Conservation (phyloP, 2,113 vertebrate genomes). For the Thalassarche chlororhynchos region DNA sequence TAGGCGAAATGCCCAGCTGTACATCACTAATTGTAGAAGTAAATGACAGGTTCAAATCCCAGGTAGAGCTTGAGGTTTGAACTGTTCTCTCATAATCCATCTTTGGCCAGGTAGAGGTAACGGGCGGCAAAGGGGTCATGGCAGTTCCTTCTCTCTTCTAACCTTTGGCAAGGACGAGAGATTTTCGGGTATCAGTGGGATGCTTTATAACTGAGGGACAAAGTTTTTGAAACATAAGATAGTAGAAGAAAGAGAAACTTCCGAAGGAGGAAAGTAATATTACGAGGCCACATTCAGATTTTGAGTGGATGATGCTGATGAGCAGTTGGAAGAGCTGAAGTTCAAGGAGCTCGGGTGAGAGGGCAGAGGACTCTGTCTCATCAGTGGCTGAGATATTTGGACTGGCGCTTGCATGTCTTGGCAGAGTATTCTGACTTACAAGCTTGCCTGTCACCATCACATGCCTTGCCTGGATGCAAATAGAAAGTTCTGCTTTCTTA, state of each 20-base stretch:
- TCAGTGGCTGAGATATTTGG: background rate
- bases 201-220: background rate
- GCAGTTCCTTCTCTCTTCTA: background rate
- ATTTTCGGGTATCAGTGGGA: background rate
- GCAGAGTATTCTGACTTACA: background rate
- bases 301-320: background rate
- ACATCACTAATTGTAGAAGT: background rate
- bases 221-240: background rate
- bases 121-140: background rate
- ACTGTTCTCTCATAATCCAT: background rate
- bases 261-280: background rate
- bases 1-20: background rate
- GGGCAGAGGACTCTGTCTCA: background rate
- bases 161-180: background rate
- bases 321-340: background rate
- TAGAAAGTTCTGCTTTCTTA: background rate
- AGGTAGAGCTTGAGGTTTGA: background rate
- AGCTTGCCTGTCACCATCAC: background rate
- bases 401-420: background rate
- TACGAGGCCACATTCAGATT: background rate
- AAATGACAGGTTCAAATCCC: background rate
- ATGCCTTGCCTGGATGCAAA: background rate
- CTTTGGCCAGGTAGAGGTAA: background rate
- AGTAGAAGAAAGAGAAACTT: background rate
- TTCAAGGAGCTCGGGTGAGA: conserved; percentile 27